Evolutionary conservation across 2,888 invertebrate genomes (phyloP), one percentile per base, ranked within the genome.

Genomic region (Polydrusus pterygomalis): DNA sequence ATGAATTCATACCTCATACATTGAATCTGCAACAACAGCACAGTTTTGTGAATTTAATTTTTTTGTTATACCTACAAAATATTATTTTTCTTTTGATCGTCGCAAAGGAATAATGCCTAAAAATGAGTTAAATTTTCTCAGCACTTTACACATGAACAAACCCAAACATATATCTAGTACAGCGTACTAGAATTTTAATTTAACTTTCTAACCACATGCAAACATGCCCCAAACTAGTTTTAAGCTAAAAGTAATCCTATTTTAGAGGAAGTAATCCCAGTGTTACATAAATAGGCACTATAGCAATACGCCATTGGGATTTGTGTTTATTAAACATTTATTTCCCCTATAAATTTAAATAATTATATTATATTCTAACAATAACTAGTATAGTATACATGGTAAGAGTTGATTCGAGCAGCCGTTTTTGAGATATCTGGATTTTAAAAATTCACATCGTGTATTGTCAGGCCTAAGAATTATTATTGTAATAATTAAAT

Each of bases 181-280:
- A 30, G 20, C 30, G 20, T 63, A 47, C 30, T 47, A 64, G 43
- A 64, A 64, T 64, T 64, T 64, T 45, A 64, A 64, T 64, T 64
- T 64, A 64, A 64, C 64, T 64, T 64, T 47, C 47, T 20, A 64
- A 47, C 64, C 64, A 64, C 64, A 47, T 43, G 13, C 51, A 56
- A 68, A 49, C 54, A 54, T 72, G 65, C 65, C 65, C 72, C 40
- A 72, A 71, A 72, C 72, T 65, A 65, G 72, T 72, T 72, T 72
- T 65, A 58, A 72, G 65, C 65, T 72, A 54, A 64, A 58, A 72
- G 64, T 64, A 72, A 72, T 72, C 65, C 65, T 51, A 72, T 72
- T 72, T 72, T 72, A 72, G 64, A 65, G 72, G 65, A 72, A 65
- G 64, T 64, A 72, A 72, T 72, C 72, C 72, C 11, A 43, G 51